Conservation (phyloP, 2,113 vertebrate species). For the Silurus meridionalis region DNA sequence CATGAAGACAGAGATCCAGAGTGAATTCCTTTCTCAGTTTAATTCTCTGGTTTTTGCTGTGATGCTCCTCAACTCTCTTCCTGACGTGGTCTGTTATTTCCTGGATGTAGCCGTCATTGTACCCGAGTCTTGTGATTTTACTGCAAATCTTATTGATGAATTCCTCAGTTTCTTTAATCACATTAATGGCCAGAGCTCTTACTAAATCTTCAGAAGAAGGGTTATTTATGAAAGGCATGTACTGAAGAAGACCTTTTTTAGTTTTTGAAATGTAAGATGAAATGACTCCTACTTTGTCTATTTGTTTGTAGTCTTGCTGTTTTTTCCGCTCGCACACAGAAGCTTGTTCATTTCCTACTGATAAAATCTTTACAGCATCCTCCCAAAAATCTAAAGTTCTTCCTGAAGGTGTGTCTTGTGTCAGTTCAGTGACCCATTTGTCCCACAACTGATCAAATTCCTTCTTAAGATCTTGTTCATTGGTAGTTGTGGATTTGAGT, state of each 20-base stretch:
- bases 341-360: slow-evolving; percentile 23
- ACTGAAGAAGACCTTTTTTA: background rate
- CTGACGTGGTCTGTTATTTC: slow-evolving; percentile 61
- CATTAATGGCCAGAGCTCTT: slow-evolving; percentile 33
- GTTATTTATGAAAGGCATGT: background rate
- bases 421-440: slow-evolving; percentile 41
- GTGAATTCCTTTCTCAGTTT: slow-evolving; percentile 44
- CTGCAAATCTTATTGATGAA: background rate
- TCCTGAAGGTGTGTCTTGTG: background rate
- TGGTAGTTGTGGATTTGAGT: slow-evolving; percentile 33
- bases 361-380: slow-evolving; percentile 59
- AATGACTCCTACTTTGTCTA: background rate
- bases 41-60: slow-evolving; percentile 25
- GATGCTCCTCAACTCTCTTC: background rate
- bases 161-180: background rate
- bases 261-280: background rate
- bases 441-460: slow-evolving; percentile 58
- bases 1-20: slow-evolving; percentile 47
- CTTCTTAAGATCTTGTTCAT: slow-evolving; percentile 48
- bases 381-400: slow-evolving; percentile 25
- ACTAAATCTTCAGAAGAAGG: background rate
- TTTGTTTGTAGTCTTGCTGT: background rate
- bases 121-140: slow-evolving; percentile 22
- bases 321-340: background rate
- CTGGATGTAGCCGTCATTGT: slow-evolving; percentile 45